phyloP scores from a whole-genome alignment of 1,140 invertebrate species.

The Tetramorium parvispinum region DNA sequence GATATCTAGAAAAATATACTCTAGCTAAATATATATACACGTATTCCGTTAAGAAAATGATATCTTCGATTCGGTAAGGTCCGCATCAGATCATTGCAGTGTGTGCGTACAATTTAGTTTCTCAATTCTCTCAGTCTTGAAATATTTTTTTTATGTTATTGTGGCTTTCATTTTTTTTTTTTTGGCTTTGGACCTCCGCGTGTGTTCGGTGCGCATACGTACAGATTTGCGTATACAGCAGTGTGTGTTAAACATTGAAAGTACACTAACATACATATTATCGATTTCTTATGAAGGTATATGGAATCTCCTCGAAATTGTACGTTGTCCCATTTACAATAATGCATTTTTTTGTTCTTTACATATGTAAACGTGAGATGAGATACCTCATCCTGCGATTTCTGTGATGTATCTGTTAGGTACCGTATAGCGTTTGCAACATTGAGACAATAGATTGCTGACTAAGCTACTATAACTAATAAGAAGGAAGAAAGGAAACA shows the following conservation, averaged over 20 bases:
- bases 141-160: constrained; percentile 25
- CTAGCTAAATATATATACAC: constrained; percentile 35
- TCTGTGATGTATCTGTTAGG: constrained; percentile 46
- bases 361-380: constrained; percentile 24
- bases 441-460: constrained; percentile 29
- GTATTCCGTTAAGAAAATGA: constrained; percentile 14
- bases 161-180: background rate
- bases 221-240: constrained; percentile 42
- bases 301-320: constrained; percentile 49
- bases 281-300: constrained; percentile 41
- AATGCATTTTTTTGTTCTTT: constrained; percentile 23
- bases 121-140: constrained; percentile 34
- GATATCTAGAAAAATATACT: constrained; percentile 53
- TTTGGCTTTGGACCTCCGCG: background rate
- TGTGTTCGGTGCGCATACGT: constrained; percentile 37
- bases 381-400: background rate
- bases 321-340: constrained; percentile 40
- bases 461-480: constrained; percentile 44
- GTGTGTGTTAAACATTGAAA: constrained; percentile 52
- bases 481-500: constrained; percentile 14
- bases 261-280: constrained; percentile 56
- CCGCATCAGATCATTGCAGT: background rate
- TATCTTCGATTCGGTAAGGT: constrained; percentile 6
- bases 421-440: constrained; percentile 56
- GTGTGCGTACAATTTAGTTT: constrained; percentile 2